Base-by-base conservation (phyloP, 2,888 invertebrate genomes). In the Poecilobothrus nobilitatus region DNA sequence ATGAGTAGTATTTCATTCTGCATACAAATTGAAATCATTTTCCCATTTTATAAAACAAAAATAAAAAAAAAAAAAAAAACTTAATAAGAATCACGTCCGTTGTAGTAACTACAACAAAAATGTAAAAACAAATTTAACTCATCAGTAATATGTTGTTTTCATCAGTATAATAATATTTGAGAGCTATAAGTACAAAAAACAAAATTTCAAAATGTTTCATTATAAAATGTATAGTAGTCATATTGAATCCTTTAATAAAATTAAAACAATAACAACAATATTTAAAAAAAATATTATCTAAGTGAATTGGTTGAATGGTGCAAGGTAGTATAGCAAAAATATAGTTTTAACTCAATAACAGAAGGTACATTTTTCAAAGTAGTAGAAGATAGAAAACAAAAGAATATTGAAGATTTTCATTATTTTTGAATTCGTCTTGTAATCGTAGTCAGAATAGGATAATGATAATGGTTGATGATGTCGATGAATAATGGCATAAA, bases 21-120 rank as follows among this genome's bases (percentile, higher is more conserved):
- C 53, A 53, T 53, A 53, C 53, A 53, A 53, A 53, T 53, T 53
- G 53, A 53, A 53, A 53, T 37, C 37, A 37, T 53, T 53, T 53
- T 53, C 53, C 15, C 53, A 9, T 18, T 18, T 2, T 53, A 15
- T 53, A 1, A 18, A 53, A 18, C 15, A 12, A 37, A 37, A 18
- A 12, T 44, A n/a, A 5, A 12, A 53, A 53, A 53, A 15, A 2
- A 37, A 37, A 18, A 15, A 15, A 18, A 6, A 53, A 53, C 5
- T 18, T 53, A 53, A 53, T 53, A 53, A 53, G 53, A 15, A 53
- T 53, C 53, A 53, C 53, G 53, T 53, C 18, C 53, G n/a, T 18
- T 53, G 15, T 41, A 41, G 41, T 41, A 41, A 41, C 53, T 18
- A 53, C 8, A 37, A 8, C 1, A 10, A 37, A 4, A 37, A 37